A percentile compares a stretch with the other conserved stretches of the same genome.
Conservation (phyloP, 2,797 vertebrate species). For the Acrossocheilus wenchowensis region DNA sequence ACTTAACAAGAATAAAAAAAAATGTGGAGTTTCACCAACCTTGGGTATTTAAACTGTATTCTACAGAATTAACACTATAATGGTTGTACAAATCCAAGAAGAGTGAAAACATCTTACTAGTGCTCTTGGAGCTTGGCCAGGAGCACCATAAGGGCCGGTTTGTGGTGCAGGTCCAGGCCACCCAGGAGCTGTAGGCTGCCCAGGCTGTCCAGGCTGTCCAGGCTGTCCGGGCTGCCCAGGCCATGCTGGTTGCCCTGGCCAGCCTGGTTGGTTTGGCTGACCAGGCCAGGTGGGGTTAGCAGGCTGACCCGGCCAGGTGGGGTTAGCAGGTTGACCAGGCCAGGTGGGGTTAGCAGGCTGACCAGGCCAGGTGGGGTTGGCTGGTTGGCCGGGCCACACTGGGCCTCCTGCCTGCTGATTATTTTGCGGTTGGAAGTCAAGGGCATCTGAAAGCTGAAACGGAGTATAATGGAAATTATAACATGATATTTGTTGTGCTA, state of each 20-base stretch:
- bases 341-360: conserved; percentile 20
- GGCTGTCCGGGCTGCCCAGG: conserved; percentile 31
- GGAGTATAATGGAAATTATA: conserved; percentile 1
- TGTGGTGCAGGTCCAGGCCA: conserved; percentile 53
- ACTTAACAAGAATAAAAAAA: not conserved
- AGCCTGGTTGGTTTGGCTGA: not conserved
- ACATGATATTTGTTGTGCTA: not conserved
- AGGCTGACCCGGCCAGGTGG: conserved; percentile 2
- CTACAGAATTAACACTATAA: not conserved
- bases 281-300: conserved; percentile 23
- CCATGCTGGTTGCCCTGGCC: conserved; percentile 44
- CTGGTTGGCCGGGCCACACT: conserved; percentile 42
- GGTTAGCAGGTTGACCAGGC: conserved; percentile 13
- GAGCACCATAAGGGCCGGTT: conserved; percentile 43
- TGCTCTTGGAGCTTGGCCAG: conserved; percentile 1
- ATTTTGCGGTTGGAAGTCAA: conserved; percentile 43
- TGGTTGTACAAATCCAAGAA: not conserved
- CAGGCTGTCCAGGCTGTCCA: conserved; percentile 47
- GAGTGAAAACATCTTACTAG: conserved; percentile 54
- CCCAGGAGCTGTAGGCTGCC: conserved; percentile 53
- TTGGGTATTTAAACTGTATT: not conserved
- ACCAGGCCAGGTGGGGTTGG: conserved; percentile 29
- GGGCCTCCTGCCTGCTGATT: conserved; percentile 33
- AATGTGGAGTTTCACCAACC: not conserved
- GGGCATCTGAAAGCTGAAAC: conserved; percentile 62